A percentile compares a stretch with the other conserved stretches of the same genome.
These are phyloP conservation scores for Trididemnum miniatum DNA, from an alignment of 23 tunicate species.

Conservation along the genomic window DNA sequence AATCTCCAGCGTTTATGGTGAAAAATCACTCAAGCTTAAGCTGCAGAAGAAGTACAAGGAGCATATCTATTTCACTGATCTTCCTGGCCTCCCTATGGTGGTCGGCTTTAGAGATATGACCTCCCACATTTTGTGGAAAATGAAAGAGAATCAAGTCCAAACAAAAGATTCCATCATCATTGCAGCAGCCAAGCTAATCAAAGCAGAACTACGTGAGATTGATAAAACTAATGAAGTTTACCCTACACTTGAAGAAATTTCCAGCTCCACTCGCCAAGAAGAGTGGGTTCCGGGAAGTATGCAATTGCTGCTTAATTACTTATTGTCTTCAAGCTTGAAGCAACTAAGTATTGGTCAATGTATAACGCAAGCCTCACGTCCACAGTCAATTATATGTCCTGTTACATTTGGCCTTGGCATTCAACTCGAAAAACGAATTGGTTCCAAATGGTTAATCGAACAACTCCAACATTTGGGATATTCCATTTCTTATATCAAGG, in stretches of 20 bases:
- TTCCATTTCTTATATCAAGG: not conserved
- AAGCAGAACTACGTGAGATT: not conserved
- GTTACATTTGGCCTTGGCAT: not conserved
- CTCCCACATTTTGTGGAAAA: too few relatives aligned
- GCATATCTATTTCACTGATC: too few relatives aligned
- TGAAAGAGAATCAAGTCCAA: too few relatives aligned
- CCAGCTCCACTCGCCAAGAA: not conserved
- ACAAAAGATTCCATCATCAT: too few relatives aligned
- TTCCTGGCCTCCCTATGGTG: too few relatives aligned
- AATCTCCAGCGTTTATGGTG: too few relatives aligned
- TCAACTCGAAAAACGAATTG: not conserved
- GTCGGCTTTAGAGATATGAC: too few relatives aligned
- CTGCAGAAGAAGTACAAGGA: too few relatives aligned
- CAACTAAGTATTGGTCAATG: constrained; percentile 16
- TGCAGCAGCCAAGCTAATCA: too few relatives aligned
- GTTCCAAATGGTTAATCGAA: not conserved
- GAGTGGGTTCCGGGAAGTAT: not conserved
- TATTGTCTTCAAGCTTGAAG: not conserved
- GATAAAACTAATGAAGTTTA: constrained; percentile 1
- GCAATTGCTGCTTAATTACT: not conserved
- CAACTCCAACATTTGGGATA: not conserved
- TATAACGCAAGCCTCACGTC: not conserved
- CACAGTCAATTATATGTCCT: not conserved
- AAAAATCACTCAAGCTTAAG: too few relatives aligned
- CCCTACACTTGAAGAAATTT: not conserved